Conservation (phyloP, 2,888 invertebrate species). For the Ptilodon capucinus region DNA sequence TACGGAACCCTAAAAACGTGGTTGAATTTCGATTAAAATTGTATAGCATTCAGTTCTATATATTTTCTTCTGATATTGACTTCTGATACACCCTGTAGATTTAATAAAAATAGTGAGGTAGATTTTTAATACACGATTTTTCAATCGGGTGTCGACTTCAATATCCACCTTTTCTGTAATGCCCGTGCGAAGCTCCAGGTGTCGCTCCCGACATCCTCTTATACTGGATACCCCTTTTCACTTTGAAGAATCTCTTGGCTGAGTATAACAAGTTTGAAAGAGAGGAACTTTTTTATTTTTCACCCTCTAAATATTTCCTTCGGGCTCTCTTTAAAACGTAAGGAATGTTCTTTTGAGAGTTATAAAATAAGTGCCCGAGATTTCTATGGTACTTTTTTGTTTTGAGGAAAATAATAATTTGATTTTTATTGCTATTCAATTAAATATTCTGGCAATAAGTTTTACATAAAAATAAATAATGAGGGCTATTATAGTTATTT, state of each 20-base stretch:
- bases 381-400: slow-evolving; percentile 6
- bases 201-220: slow-evolving; percentile 29
- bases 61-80: too few relatives aligned
- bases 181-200: slow-evolving; percentile 52
- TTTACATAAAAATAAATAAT: too few relatives aligned
- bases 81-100: too few relatives aligned
- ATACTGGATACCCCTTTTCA: slow-evolving; percentile 41
- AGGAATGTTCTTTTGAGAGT: slow-evolving; percentile 37
- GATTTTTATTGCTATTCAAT: too few relatives aligned
- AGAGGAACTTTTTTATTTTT: slow-evolving; percentile 41
- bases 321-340: slow-evolving; percentile 32
- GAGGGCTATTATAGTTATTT: too few relatives aligned
- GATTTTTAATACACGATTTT: slow-evolving; percentile 37
- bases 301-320: slow-evolving; percentile 36
- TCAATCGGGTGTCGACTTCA: slow-evolving; percentile 45
- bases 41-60: too few relatives aligned
- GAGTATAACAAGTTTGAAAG: slow-evolving; percentile 55
- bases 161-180: slow-evolving; percentile 39
- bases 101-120: background rate
- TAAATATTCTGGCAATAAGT: background rate
- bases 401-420: background rate
- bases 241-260: slow-evolving; percentile 50
- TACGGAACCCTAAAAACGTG: too few relatives aligned
- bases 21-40: too few relatives aligned
- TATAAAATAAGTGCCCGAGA: slow-evolving; percentile 19